Conservation (phyloP, 2,797 vertebrate genomes). For the Poeciliopsis infans region DNA sequence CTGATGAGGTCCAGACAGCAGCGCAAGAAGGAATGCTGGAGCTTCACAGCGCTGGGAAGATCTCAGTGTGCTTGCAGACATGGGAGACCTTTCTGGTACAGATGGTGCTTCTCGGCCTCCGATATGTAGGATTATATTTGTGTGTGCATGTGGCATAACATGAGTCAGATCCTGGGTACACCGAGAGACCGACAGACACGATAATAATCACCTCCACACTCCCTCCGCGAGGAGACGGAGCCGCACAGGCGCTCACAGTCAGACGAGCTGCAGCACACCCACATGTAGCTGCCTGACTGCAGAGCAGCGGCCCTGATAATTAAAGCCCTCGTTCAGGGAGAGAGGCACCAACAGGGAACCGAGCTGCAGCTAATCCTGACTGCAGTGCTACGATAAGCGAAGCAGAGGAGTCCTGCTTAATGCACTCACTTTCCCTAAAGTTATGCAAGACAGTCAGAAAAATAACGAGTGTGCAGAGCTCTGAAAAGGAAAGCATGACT, state of each 20-base stretch:
- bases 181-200: slow-evolving; percentile 63
- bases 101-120: slow-evolving; percentile 64
- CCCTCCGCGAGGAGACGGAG: slow-evolving; percentile 49
- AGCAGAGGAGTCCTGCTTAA: slow-evolving; percentile 30
- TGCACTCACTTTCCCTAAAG: slow-evolving; percentile 14
- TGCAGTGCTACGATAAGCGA: slow-evolving; percentile 46
- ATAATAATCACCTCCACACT: slow-evolving; percentile 67
- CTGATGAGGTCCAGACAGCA: slow-evolving; percentile 38
- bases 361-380: slow-evolving; percentile 43
- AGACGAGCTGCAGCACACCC: slow-evolving; percentile 54
- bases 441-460: slow-evolving; percentile 25
- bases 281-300: slow-evolving; percentile 46
- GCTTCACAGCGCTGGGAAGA: slow-evolving; percentile 10
- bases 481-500: background rate
- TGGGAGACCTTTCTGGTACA: slow-evolving; percentile 66
- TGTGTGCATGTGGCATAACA: slow-evolving; percentile 53
- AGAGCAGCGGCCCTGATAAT: slow-evolving; percentile 45
- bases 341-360: slow-evolving; percentile 30
- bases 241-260: slow-evolving; percentile 56
- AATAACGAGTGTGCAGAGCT: slow-evolving; percentile 28
- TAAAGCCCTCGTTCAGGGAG: slow-evolving; percentile 34
- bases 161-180: slow-evolving; percentile 76
- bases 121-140: slow-evolving; percentile 67
- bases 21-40: background rate
- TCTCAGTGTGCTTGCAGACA: slow-evolving; percentile 18